Percentiles rank a stretch among this genome's conserved stretches.
These are phyloP conservation scores for Trichomalopsis sarcophagae DNA, from an alignment of 1,140 invertebrate species.

Conservation along the genomic window DNA sequence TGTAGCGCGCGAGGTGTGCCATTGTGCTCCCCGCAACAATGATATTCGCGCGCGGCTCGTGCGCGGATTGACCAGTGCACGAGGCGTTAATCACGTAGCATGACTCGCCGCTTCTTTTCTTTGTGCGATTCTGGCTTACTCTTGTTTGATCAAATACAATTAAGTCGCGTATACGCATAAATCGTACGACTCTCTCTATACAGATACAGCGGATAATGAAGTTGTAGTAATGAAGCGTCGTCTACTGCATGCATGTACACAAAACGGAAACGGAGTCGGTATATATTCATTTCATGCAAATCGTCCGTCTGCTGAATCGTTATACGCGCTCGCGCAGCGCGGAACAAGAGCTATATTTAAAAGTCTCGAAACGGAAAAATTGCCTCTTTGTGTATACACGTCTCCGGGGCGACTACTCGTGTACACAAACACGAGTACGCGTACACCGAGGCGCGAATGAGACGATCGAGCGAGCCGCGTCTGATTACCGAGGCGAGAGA, in stretches of 20 bases:
- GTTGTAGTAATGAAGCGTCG: background rate
- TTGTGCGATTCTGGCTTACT: background rate
- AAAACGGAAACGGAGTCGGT: background rate
- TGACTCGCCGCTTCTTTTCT: background rate
- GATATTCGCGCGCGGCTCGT: constrained; percentile 59
- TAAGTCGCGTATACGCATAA: background rate
- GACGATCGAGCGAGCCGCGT: background rate
- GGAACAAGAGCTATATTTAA: too few species aligned
- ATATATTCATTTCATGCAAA: background rate
- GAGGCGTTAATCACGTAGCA: background rate
- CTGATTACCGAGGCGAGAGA: background rate
- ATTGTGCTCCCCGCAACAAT: constrained; percentile 69
- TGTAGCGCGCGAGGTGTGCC: constrained; percentile 56
- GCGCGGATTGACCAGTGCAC: background rate
- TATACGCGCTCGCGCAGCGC: background rate
- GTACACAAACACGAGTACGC: too few species aligned
- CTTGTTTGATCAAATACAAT: background rate
- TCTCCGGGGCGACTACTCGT: too few species aligned
- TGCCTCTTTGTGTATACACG: too few species aligned
- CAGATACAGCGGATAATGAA: background rate
- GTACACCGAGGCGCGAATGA: too few species aligned
- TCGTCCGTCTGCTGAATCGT: background rate
- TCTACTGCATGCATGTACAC: background rate
- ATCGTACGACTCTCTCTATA: background rate
- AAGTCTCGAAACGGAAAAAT: background rate